Conservation (phyloP, 2,797 vertebrate species). For the Apodemus agrarius region DNA sequence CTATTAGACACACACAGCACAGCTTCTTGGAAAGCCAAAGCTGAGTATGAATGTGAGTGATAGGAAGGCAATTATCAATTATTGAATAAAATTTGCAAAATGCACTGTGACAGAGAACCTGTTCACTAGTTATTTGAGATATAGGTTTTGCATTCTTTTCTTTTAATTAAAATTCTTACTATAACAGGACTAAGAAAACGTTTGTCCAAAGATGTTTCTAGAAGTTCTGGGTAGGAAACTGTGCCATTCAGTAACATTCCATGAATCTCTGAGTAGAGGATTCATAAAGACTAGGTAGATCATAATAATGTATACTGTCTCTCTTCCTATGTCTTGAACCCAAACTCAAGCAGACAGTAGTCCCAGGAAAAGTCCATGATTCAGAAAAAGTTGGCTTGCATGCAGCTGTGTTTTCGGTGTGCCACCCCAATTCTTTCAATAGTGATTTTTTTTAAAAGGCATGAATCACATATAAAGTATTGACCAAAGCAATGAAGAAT, state of each 20-base stretch:
- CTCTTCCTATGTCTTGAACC: background rate
- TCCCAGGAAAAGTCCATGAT: background rate
- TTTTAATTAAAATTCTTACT: constrained; percentile 61
- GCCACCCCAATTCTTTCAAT: background rate
- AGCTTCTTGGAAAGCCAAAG: background rate
- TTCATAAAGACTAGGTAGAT: constrained; percentile 46
- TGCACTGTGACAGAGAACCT: constrained; percentile 17
- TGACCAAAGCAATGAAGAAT: background rate
- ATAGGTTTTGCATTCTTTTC: background rate
- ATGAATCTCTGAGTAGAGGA: constrained; percentile 8
- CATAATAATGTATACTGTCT: background rate
- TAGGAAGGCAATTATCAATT: constrained; percentile 22
- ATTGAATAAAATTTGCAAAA: constrained; percentile 36
- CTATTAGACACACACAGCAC: background rate
- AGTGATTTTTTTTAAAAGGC: constrained; percentile 10
- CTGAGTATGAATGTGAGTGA: constrained; percentile 8
- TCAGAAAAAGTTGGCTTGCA: background rate
- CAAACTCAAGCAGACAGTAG: constrained; percentile 31
- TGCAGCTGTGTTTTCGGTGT: background rate
- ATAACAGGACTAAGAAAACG: constrained; percentile 25
- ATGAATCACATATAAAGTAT: constrained; percentile 4
- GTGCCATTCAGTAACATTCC: background rate
- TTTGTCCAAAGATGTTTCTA: constrained; percentile 39
- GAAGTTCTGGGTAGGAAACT: background rate
- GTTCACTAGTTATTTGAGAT: background rate